A percentile compares a stretch with the other conserved stretches of the same genome.
Evolutionary conservation across 2,113 vertebrate species (phyloP).

Genomic region (Dipodomys merriami): DNA sequence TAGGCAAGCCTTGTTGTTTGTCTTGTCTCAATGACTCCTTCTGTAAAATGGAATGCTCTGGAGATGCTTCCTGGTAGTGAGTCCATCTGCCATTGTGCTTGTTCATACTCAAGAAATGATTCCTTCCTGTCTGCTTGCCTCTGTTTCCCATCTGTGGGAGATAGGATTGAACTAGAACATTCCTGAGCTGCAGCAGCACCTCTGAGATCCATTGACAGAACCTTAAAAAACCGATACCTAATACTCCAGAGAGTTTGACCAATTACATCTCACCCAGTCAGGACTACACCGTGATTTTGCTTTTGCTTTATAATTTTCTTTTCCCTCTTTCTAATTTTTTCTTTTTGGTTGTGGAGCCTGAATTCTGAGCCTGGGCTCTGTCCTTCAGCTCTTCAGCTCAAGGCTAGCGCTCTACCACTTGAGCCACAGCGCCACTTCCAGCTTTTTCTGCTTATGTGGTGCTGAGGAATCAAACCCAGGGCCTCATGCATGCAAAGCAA

Average conservation of each 20-base stretch:
- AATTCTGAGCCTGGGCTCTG: too few species aligned
- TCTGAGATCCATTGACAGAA: neutral
- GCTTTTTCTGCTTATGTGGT: too few species aligned
- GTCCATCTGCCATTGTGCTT: neutral
- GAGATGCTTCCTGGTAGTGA: neutral
- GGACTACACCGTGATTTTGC: neutral
- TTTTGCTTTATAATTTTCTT: slow-evolving; percentile 3
- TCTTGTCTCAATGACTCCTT: neutral
- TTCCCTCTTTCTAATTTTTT: slow-evolving; percentile 23
- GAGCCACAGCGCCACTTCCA: too few species aligned
- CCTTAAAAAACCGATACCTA: neutral
- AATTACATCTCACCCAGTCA: neutral
- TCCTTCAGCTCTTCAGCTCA: too few species aligned
- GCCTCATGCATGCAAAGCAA: too few species aligned
- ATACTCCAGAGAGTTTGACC: neutral
- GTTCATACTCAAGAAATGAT: neutral
- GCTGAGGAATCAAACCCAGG: too few species aligned
- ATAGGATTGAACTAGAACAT: neutral
- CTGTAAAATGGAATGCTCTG: neutral
- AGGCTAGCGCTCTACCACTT: too few species aligned
- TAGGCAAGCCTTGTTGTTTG: neutral
- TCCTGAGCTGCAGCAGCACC: neutral
- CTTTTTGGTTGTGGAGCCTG: neutral
- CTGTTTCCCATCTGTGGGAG: neutral
- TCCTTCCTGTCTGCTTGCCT: neutral